Evolutionary conservation across 2,888 invertebrate genomes (phyloP).

Genomic region (Tipula helvola): DNA sequence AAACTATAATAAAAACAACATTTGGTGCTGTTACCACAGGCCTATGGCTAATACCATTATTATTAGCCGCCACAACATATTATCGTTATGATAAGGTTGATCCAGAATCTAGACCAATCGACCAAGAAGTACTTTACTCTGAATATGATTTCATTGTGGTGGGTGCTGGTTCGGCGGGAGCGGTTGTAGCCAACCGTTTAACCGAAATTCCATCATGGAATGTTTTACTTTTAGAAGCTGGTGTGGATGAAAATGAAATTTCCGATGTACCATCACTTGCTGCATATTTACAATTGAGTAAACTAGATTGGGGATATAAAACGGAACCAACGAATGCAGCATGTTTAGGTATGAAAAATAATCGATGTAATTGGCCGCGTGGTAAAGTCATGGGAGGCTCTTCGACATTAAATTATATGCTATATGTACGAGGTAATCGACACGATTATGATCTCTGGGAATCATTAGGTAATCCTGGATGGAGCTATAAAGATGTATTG

Average conservation of each 20-base stretch:
- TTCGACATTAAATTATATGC: conserved; percentile 79
- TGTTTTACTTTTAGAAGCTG: conserved; percentile 68
- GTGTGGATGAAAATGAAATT: conserved; percentile 78
- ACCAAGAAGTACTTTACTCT: conserved; percentile 49
- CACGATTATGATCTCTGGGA: conserved; percentile 87
- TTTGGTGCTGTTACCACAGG: conserved; percentile 64
- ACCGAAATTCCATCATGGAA: conserved; percentile 67
- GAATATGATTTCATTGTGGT: conserved; percentile 78
- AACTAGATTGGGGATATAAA: conserved; percentile 82
- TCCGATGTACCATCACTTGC: conserved; percentile 78
- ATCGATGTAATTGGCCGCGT: conserved; percentile 77
- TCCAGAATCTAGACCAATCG: conserved; percentile 63
- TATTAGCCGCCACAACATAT: conserved; percentile 69
- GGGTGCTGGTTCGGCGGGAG: conserved; percentile 82
- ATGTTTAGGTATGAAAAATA: conserved; percentile 70
- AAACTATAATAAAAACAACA: conserved; percentile 62
- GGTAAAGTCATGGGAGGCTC: conserved; percentile 84
- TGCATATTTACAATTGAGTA: conserved; percentile 73
- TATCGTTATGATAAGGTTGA: conserved; percentile 69
- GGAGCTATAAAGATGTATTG: conserved; percentile 74
- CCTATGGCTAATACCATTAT: conserved; percentile 70
- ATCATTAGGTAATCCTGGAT: conserved; percentile 70
- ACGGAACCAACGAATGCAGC: conserved; percentile 71
- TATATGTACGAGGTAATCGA: conserved; percentile 74
- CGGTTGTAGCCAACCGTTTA: conserved; percentile 71